A percentile compares a stretch with the other conserved stretches of the same genome.
These are phyloP conservation scores for Pinctada fucata DNA, from an alignment of 2,888 invertebrate species.

Conservation along the genomic window DNA sequence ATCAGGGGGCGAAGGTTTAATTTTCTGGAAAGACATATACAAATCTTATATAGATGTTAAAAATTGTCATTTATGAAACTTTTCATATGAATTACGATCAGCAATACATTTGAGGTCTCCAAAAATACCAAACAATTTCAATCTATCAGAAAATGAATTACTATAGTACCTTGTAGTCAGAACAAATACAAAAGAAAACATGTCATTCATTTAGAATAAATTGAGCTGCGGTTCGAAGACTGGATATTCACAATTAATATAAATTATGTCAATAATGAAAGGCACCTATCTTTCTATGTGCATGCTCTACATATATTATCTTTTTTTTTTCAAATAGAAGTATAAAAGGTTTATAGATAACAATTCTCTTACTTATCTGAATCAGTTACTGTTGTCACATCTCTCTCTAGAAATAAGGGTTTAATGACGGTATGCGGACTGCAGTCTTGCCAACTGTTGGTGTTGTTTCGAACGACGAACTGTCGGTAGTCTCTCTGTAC, in stretches of 20 bases:
- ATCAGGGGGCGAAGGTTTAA: constrained; percentile 17
- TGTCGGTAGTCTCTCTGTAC: neutral
- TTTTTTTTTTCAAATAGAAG: no score
- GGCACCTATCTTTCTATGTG: no score
- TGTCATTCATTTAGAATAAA: neutral
- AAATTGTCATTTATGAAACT: neutral
- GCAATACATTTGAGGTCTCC: no score
- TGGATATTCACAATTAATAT: no score
- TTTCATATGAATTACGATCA: no score
- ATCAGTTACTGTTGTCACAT: neutral
- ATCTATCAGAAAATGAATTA: neutral
- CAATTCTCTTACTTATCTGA: no score
- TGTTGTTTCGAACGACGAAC: neutral
- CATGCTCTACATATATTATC: no score
- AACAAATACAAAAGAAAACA: neutral
- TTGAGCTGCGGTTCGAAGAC: neutral
- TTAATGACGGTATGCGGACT: neutral
- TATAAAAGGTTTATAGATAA: no score
- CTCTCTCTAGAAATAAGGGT: neutral
- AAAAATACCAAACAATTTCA: neutral
- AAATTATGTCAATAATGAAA: no score
- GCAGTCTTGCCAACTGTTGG: neutral
- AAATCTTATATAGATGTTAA: neutral
- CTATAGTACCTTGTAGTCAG: neutral
- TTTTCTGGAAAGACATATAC: constrained; percentile 2